phyloP scores from a whole-genome alignment of 2,113 vertebrate genomes.

The Puffinus mauretanicus region DNA sequence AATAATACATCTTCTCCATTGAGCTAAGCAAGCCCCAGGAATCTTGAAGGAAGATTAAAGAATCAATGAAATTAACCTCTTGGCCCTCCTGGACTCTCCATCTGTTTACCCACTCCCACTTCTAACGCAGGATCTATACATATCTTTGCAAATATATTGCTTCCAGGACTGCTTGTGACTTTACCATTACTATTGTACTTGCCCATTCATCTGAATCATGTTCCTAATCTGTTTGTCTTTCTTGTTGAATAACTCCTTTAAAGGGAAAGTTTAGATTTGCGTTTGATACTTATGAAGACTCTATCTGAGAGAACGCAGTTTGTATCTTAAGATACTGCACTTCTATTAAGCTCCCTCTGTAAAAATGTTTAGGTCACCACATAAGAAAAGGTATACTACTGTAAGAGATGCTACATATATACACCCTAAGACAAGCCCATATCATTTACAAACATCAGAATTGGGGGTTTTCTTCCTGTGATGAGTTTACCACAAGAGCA shows the following conservation, averaged over 20 bases:
- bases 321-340: neutral
- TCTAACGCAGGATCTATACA: neutral
- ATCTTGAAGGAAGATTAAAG: neutral
- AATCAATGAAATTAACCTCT: neutral
- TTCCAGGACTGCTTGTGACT: neutral
- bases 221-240: neutral
- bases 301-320: neutral
- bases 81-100: neutral
- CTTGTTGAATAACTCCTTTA: neutral
- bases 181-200: neutral
- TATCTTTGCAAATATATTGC: neutral
- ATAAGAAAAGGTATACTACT: neutral
- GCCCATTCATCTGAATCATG: neutral
- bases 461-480: accelerated
- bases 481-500: neutral
- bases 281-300: neutral
- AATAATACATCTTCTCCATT: neutral
- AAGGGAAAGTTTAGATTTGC: neutral
- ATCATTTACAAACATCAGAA: neutral
- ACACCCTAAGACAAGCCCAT: neutral
- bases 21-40: neutral
- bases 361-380: neutral
- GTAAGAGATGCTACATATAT: neutral
- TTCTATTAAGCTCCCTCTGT: neutral
- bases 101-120: neutral